Conservation (phyloP, 53 echinoderm and acorn worm species). For the Holothuria leucospilota region DNA sequence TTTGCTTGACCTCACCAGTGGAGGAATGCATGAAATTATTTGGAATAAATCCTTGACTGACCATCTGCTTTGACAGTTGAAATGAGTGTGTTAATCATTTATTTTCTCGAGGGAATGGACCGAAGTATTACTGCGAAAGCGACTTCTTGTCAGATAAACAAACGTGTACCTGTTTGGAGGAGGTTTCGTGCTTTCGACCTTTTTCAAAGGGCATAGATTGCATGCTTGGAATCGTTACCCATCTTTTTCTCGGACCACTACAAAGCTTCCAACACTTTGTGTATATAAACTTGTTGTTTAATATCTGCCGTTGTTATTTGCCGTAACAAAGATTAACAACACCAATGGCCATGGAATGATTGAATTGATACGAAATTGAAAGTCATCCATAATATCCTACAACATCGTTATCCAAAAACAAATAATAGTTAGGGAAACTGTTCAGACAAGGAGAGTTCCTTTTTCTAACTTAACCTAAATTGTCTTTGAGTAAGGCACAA, state of each 20-base stretch:
- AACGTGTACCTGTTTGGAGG: neutral
- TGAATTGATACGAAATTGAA: no score
- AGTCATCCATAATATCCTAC: no score
- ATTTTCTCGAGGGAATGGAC: constrained; percentile 22
- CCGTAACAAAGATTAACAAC: neutral
- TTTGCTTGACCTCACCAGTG: no score
- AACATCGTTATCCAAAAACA: no score
- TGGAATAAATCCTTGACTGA: neutral
- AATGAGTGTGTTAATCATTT: constrained; percentile 46
- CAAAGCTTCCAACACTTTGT: neutral
- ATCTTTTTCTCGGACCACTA: no score
- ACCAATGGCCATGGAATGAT: neutral
- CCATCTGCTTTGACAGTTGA: constrained; percentile 37
- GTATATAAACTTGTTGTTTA: neutral
- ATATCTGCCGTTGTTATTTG: neutral
- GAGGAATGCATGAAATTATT: no score
- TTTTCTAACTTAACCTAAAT: no score
- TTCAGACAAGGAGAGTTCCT: no score
- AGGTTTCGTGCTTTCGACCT: no score
- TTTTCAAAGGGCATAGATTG: constrained; percentile 20
- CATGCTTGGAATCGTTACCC: constrained; percentile 24
- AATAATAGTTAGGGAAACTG: no score
- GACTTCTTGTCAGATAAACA: constrained; percentile 19
- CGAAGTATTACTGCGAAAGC: constrained; percentile 18
- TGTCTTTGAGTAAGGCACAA: no score